Base-by-base conservation (phyloP, 30 jellyfish, hydroid and myxozoan species). In the Chrysaora quinquecirrha region DNA sequence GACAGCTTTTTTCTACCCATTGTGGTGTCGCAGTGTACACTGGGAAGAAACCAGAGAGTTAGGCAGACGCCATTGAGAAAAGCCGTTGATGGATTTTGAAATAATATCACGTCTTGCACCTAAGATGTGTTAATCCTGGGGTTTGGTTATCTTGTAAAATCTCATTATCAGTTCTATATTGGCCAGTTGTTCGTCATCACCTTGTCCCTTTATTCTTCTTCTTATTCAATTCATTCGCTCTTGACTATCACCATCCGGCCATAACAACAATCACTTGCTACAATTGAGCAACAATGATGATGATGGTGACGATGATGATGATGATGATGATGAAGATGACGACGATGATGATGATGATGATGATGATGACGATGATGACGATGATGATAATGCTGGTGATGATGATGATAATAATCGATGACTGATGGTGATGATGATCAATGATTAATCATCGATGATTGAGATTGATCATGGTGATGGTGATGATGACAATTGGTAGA, bases 21-120 rank as follows among this genome's bases (percentile, higher is more conserved):
- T 34, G 49, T 47, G 81, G 74, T 64, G n/a, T 4, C 24, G 86
- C 35, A 48, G 31, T 29, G 73, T 33, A 19, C 16, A 11, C 75
- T 60, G 75, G 35, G 76, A 75, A 60, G 62, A 56, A 56, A 33
- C 49, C 33, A 30, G 10, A 30, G 61, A 7, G 61, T 30, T 0
- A 10, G 35, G 35, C 76, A 34, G 86, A 58, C 76, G 76, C 86
- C 75, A 75, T 75, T 56, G 72, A 80, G 19, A 43, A 68, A 82
- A 69, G 73, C 92, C 71, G 92, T 82, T 69, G 92, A 82, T 43
- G 61, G 92, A 82, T 82, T 82, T 82, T 82, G 86, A 82, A 82
- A 82, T 58, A 46, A 70, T 68, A 82, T 82, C 85, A 52, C 85
- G 92, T 68, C 92, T 82, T 71, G 75, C 92, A 82, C 92, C 92